Conservation (phyloP, 2,888 invertebrate genomes). For the Dynastes tityus region DNA sequence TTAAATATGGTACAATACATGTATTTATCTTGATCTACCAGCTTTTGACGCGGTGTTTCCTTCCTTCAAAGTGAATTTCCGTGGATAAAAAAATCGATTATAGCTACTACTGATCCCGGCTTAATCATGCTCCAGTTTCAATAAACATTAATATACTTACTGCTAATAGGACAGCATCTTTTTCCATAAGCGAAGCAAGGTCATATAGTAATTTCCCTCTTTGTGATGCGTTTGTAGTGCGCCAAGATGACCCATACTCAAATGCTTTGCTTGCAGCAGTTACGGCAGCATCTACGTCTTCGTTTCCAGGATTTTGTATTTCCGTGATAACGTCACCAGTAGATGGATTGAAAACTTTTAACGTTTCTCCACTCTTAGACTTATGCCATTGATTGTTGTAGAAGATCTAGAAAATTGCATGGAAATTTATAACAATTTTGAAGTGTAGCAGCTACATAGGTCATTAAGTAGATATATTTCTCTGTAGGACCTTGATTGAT, state of each 20-base stretch:
- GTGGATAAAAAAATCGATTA: too few relatives aligned
- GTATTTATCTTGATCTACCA: too few relatives aligned
- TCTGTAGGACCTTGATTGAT: too few relatives aligned
- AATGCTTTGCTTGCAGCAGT: constrained; percentile 86
- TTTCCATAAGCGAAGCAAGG: constrained; percentile 88
- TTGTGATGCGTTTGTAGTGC: constrained; percentile 89
- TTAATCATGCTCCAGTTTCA: too few relatives aligned
- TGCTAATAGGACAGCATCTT: constrained; percentile 85
- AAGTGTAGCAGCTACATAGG: too few relatives aligned
- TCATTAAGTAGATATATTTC: too few relatives aligned
- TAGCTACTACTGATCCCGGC: too few relatives aligned
- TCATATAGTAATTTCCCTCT: constrained; percentile 84
- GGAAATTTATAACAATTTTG: neutral
- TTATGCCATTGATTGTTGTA: constrained; percentile 98
- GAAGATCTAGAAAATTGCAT: constrained; percentile 80
- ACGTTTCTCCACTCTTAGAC: constrained; percentile 89
- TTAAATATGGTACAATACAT: too few relatives aligned
- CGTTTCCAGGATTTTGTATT: constrained; percentile 83
- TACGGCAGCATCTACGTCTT: constrained; percentile 86
- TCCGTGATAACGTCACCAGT: constrained; percentile 86
- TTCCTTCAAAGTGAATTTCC: too few relatives aligned
- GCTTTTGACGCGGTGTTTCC: too few relatives aligned
- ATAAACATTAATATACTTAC: constrained; percentile 72
- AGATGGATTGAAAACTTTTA: constrained; percentile 88
- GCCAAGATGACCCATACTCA: constrained; percentile 83